Evolutionary conservation across 2,797 vertebrate genomes (phyloP).

Genomic region (Acropternis orthonyx): DNA sequence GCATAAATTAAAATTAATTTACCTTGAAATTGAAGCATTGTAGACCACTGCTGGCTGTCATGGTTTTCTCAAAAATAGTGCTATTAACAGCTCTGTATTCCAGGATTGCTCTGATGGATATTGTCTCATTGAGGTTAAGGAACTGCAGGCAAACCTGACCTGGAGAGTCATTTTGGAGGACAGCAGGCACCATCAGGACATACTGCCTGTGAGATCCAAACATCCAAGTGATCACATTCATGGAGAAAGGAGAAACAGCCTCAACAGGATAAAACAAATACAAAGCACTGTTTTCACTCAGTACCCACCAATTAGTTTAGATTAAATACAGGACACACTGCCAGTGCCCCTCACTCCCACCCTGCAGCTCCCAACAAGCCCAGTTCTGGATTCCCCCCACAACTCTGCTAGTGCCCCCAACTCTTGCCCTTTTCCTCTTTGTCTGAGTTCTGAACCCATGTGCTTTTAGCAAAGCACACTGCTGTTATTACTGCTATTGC

Average conservation of each 20-base stretch:
- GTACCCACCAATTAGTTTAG: not conserved
- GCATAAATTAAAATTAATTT: not conserved
- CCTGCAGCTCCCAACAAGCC: not conserved
- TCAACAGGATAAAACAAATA: not conserved
- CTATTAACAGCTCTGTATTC: constrained; percentile 55
- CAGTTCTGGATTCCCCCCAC: not conserved
- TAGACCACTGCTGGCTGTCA: constrained; percentile 24
- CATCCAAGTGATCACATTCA: not conserved
- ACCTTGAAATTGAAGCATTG: constrained; percentile 69
- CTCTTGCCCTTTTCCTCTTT: not conserved
- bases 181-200: constrained; percentile 68
- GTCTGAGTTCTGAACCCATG: not conserved
- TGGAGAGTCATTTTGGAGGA: constrained; percentile 59
- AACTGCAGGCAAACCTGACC: constrained; percentile 71
- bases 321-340: not conserved
- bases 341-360: not conserved
- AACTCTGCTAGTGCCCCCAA: not conserved
- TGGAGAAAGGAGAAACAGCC: not conserved
- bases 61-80: constrained; percentile 60
- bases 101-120: constrained; percentile 38
- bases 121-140: constrained; percentile 56
- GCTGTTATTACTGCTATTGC: not conserved
- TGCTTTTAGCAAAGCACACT: not conserved
- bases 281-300: not conserved
- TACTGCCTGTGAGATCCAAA: constrained; percentile 61